phyloP scores from a whole-genome alignment of 2,888 invertebrate species.

The Pachymerium ferrugineum region DNA sequence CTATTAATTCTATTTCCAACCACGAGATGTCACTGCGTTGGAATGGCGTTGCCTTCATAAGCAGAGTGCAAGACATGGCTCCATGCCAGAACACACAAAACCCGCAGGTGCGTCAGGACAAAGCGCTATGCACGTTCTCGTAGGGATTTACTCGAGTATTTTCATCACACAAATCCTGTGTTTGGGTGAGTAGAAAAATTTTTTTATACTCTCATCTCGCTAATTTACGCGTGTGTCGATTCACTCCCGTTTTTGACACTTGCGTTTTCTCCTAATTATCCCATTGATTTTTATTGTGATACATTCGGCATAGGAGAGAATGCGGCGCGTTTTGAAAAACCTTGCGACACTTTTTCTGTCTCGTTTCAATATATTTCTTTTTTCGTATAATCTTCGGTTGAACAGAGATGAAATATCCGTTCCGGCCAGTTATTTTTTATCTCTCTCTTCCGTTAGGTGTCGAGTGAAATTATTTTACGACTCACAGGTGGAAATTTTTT shows the following conservation, averaged over 20 bases:
- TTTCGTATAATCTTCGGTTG: not conserved
- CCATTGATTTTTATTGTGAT: not conserved
- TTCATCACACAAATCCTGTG: slow-evolving; percentile 3
- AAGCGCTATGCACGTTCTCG: slow-evolving; percentile 13
- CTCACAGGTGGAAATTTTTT: no score
- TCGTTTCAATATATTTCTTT: no score
- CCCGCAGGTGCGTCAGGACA: slow-evolving; percentile 13
- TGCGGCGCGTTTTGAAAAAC: not conserved
- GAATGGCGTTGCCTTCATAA: not conserved
- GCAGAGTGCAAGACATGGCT: not conserved
- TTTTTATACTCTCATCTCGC: not conserved
- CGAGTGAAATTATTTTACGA: no score
- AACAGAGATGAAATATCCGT: not conserved
- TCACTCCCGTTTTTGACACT: not conserved
- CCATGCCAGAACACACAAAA: slow-evolving; percentile 13
- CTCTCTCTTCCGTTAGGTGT: no score
- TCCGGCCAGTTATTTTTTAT: not conserved
- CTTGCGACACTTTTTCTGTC: not conserved
- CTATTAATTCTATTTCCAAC: not conserved
- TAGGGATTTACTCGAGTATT: slow-evolving; percentile 7
- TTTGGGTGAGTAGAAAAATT: not conserved
- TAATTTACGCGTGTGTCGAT: not conserved
- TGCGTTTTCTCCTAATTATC: not conserved
- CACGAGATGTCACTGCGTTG: not conserved
- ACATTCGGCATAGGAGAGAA: not conserved